Evolutionary conservation across 2,797 vertebrate species (phyloP), one percentile per base, ranked within the genome.

Genomic region (Typhlichthys eigenmanni): DNA sequence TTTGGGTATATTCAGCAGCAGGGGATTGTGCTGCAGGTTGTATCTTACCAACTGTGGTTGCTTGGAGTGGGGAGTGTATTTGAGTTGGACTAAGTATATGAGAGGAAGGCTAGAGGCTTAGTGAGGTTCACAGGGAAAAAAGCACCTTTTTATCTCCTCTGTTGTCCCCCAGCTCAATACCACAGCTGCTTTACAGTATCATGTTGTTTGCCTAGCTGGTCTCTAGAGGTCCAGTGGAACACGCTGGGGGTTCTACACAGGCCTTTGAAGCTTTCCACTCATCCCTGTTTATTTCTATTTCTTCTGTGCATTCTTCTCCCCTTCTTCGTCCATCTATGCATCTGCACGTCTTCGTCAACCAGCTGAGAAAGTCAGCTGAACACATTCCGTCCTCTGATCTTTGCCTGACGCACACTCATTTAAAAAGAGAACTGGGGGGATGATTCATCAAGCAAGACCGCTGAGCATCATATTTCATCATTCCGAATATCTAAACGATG

Each of bases 381-480:
- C 71, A 78, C 78, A 80, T 64, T 72, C 17, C 10, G 54, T 14
- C 56, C 65, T 78, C 72, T 81, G 79, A 87, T 86, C 84, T 84
- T 63, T 38, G 16, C 49, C 74, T 68, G 32, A 73, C 78, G 84
- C 55, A 32, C 58, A 50, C 68, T 80, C 68, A 74, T 79, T 87
- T 73, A 48, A 50, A 67, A 34, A 49, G 50, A 55, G 68, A 72
- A 59, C 10, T 43, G 54, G 66, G 68, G 59, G 67, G 77, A 76
- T 68, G 69, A 79, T 77, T 52, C 68, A 70, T 62, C 64, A 84
- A 17, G 52, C 19, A 60, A 60, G 68, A 75, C 62, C 55, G 76
- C 74, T 68, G 67, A 66, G 78, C 57, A 69, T 80, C 89, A 88
- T 85, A 86, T 87, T 88, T 84, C 53, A 73, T 71, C 65, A 66